phyloP scores from a whole-genome alignment of 2,113 vertebrate species.

The Stigmatopora nigra region DNA sequence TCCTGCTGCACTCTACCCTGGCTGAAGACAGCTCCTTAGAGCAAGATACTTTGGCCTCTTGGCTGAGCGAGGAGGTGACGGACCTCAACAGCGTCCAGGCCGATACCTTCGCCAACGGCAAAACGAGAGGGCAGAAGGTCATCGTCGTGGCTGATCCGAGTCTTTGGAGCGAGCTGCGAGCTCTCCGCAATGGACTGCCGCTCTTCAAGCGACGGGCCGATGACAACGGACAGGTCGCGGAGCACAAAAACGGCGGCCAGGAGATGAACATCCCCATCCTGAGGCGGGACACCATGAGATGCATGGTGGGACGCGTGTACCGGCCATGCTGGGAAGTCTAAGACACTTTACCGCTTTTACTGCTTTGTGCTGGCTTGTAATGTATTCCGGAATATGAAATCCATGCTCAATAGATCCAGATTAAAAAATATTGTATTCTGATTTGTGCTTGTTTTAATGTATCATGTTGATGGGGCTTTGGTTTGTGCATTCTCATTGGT shows the following conservation, averaged over 20 bases:
- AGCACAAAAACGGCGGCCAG: conserved; percentile 39
- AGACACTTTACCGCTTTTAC: conserved; percentile 19
- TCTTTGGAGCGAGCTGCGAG: conserved; percentile 56
- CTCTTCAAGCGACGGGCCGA: conserved; percentile 48
- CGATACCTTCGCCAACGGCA: conserved; percentile 6
- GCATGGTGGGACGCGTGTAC: conserved; percentile 77
- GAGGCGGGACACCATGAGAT: conserved; percentile 71
- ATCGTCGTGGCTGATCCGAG: conserved; percentile 55
- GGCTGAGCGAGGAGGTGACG: conserved; percentile 42
- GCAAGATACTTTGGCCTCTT: conserved; percentile 41
- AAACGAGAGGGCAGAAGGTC: conserved; percentile 37
- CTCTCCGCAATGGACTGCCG: conserved; percentile 37
- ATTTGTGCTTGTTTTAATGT: conserved; percentile 9
- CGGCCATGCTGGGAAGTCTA: conserved; percentile 74
- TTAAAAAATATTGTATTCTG: not conserved
- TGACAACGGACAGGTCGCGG: conserved; percentile 34
- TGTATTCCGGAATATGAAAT: conserved; percentile 24
- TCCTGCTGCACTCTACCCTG: conserved; percentile 54
- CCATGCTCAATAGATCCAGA: conserved; percentile 9
- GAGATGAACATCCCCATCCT: conserved; percentile 56
- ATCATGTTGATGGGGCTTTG: not conserved
- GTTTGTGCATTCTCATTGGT: not conserved
- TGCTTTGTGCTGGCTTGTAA: conserved; percentile 20
- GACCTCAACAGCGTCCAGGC: conserved; percentile 28
- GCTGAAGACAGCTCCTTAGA: conserved; percentile 50